A percentile compares a stretch with the other conserved stretches of the same genome.
Conservation (phyloP, 1,140 invertebrate genomes). For the Drosophila repleta region DNA sequence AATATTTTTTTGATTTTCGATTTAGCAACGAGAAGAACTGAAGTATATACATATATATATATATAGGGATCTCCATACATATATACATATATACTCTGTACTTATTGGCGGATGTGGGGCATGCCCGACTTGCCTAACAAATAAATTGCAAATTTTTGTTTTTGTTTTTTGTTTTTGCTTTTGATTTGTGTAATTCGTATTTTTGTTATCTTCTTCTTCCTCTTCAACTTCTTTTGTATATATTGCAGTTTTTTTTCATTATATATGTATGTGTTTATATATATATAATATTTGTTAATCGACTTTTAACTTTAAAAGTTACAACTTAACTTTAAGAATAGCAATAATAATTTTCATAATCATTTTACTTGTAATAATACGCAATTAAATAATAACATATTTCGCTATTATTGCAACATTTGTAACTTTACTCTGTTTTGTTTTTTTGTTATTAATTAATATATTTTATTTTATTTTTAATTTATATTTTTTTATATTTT, state of each 20-base stretch:
- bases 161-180: constrained; percentile 40
- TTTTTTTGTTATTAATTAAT: constrained; percentile 14
- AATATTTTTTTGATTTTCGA: constrained; percentile 56
- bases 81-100: constrained; percentile 1
- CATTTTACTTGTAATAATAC: constrained; percentile 74
- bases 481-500: not conserved
- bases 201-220: not conserved
- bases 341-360: constrained; percentile 68
- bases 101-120: too few species aligned
- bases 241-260: constrained; percentile 70
- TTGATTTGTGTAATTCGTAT: constrained; percentile 70
- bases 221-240: constrained; percentile 55
- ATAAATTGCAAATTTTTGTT: constrained; percentile 29
- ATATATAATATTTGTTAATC: constrained; percentile 54
- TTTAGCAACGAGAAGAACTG: constrained; percentile 24
- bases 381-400: constrained; percentile 80
- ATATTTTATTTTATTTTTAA: constrained; percentile 4
- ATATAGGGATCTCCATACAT: not conserved
- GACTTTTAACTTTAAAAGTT: constrained; percentile 76
- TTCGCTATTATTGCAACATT: constrained; percentile 79
- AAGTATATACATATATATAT: constrained; percentile 8
- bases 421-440: constrained; percentile 34
- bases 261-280: constrained; percentile 35
- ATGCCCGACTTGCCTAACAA: constrained; percentile 5
- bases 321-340: constrained; percentile 70